Conservation (phyloP, 2,888 invertebrate species). For the Phaedon cochleariae region DNA sequence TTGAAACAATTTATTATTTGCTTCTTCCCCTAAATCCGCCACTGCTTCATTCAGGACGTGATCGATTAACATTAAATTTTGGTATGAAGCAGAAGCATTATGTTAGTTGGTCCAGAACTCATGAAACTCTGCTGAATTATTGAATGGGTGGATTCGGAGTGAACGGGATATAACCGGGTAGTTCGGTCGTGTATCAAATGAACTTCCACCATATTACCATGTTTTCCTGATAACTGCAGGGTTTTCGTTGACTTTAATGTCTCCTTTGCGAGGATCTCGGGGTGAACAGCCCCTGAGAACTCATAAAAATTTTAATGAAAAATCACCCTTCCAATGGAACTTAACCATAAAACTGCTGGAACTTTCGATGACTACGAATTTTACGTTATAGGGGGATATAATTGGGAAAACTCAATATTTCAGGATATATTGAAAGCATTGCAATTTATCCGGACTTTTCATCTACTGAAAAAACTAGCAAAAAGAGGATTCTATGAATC, state of each 20-base stretch:
- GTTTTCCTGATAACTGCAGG: neutral
- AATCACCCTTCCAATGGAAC: neutral
- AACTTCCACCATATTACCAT: neutral
- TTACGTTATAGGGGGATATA: neutral
- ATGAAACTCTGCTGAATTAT: neutral
- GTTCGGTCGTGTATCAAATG: neutral
- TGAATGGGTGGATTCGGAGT: neutral
- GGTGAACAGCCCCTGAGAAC: neutral
- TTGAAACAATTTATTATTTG: too few species aligned
- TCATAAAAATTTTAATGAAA: neutral
- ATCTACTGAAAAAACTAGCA: too few species aligned
- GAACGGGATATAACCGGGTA: too few species aligned
- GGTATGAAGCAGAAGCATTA: too few species aligned
- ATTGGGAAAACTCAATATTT: too few species aligned
- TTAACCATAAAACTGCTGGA: neutral
- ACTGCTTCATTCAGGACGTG: too few species aligned
- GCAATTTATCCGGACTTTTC: too few species aligned
- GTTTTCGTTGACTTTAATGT: neutral
- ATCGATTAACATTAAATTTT: too few species aligned
- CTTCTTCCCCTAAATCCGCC: too few species aligned
- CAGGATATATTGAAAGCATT: too few species aligned
- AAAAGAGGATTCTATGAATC: too few species aligned
- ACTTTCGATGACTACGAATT: neutral
- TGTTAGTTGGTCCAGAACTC: neutral
- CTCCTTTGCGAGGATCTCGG: neutral